phyloP scores from a whole-genome alignment of 2,888 invertebrate genomes.

The Pyrrhosoma nymphula region DNA sequence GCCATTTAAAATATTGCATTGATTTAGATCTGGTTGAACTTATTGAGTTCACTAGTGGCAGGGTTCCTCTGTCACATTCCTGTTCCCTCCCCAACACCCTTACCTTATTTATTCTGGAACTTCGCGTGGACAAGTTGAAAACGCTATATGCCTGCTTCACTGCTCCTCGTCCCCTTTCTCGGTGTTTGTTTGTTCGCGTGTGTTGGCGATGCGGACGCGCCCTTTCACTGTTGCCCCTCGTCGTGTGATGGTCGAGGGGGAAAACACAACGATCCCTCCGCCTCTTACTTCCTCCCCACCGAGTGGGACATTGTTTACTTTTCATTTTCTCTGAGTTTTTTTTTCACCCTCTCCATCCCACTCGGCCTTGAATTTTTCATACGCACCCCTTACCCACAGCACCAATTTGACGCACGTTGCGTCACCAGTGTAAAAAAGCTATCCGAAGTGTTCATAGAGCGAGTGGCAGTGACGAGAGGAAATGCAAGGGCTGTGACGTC shows the following conservation, averaged over 20 bases:
- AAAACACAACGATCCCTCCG: background rate
- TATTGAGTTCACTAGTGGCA: no score
- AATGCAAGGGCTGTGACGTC: background rate
- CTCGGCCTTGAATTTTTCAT: background rate
- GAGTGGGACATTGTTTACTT: background rate
- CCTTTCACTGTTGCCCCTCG: background rate
- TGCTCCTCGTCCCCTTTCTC: background rate
- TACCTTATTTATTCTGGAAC: background rate
- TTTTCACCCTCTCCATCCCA: background rate
- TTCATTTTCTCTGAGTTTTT: background rate
- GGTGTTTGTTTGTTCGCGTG: background rate
- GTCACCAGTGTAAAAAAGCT: background rate
- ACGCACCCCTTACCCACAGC: background rate
- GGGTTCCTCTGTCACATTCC: no score
- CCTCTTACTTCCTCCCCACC: background rate
- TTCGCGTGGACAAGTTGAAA: background rate
- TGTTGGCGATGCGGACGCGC: background rate
- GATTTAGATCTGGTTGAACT: no score
- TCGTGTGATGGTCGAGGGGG: background rate
- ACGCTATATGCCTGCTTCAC: constrained; percentile 1
- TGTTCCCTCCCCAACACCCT: background rate
- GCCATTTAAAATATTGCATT: no score
- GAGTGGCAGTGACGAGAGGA: background rate
- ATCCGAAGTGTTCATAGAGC: background rate
- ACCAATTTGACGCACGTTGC: background rate